Conservation (phyloP, 2,113 vertebrate genomes). For the Hippocampus guttulatus region DNA sequence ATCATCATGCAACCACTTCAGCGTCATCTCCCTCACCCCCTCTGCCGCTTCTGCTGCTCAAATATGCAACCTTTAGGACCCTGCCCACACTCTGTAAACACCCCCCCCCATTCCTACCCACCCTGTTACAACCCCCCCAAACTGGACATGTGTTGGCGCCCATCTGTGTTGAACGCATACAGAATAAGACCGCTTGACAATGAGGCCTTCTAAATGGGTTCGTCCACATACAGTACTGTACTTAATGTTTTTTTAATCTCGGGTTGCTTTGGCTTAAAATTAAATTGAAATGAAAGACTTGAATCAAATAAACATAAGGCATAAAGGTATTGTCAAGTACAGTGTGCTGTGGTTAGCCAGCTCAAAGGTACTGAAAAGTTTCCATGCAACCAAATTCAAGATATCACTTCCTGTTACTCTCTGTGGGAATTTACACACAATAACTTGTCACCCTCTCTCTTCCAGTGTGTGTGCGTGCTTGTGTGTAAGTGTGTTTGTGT, state of each 20-base stretch:
- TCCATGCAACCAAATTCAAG: slow-evolving; percentile 30
- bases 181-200: background rate
- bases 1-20: background rate
- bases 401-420: slow-evolving; percentile 46
- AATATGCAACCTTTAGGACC: slow-evolving; percentile 1
- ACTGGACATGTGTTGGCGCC: slow-evolving; percentile 26
- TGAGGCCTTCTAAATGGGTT: background rate
- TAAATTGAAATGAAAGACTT: too few relatives aligned
- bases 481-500: background rate
- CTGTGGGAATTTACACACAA: slow-evolving; percentile 33
- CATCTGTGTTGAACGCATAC: slow-evolving; percentile 27
- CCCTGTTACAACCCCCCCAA: too few relatives aligned
- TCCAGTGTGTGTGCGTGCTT: background rate
- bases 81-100: slow-evolving; percentile 14
- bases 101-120: too few relatives aligned
- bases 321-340: background rate
- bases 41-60: background rate
- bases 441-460: slow-evolving; percentile 5
- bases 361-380: slow-evolving; percentile 28
- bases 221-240: background rate
- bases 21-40: background rate
- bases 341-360: background rate
- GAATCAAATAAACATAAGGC: background rate
- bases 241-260: too few relatives aligned
- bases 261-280: too few relatives aligned